A percentile compares a stretch with the other conserved stretches of the same genome.
phyloP scores from a whole-genome alignment of 2,797 vertebrate species.

The Labeo calbasu region DNA sequence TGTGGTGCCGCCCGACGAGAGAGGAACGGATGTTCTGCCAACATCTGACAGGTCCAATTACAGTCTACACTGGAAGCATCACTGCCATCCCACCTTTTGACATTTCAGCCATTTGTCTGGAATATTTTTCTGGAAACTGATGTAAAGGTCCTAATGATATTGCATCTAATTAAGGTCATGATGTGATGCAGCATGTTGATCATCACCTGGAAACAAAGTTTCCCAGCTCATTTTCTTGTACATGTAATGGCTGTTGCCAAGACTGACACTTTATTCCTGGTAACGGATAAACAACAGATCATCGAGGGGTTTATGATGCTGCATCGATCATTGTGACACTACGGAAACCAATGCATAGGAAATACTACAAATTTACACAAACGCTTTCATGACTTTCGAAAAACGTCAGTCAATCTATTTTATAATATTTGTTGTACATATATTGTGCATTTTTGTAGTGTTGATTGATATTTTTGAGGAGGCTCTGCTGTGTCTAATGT shows the following conservation, averaged over 20 bases:
- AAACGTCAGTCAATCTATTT: not conserved
- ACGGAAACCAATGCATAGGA: not conserved
- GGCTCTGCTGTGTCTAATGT: not conserved
- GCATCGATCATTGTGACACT: not conserved
- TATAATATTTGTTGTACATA: not conserved
- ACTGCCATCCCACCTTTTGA: conserved; percentile 70
- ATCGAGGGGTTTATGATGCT: not conserved
- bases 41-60: conserved; percentile 72
- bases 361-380: not conserved
- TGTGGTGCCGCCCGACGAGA: conserved; percentile 44
- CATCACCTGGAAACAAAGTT: not conserved
- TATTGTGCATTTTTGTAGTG: not conserved
- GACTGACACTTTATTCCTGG: not conserved
- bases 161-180: conserved; percentile 8
- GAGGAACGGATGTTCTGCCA: conserved; percentile 74
- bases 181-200: not conserved
- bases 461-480: not conserved
- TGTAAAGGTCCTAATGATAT: conserved; percentile 31
- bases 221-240: not conserved
- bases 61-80: conserved; percentile 67
- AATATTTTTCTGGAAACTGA: conserved; percentile 35
- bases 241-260: not conserved
- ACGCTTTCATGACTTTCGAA: not conserved
- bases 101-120: conserved; percentile 49
- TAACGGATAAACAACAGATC: not conserved